Evolutionary conservation across 1,140 invertebrate species (phyloP).

Genomic region (Vanessa tameamea): DNA sequence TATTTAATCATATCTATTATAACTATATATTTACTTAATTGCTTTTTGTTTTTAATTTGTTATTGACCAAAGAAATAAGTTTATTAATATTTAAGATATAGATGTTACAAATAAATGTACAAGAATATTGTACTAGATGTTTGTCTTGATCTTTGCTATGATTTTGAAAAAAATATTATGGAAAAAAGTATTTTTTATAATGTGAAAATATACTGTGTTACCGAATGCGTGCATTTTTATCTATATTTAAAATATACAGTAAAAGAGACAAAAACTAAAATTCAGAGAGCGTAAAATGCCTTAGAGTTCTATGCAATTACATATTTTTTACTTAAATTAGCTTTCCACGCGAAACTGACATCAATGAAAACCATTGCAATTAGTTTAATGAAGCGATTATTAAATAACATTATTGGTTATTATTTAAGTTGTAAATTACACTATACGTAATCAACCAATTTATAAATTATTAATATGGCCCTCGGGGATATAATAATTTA

Average conservation of each 20-base stretch:
- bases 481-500: too few species aligned
- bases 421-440: not conserved
- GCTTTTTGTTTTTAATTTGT: too few species aligned
- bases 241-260: not conserved
- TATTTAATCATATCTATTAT: too few species aligned
- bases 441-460: not conserved
- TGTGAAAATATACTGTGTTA: too few species aligned
- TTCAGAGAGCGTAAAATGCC: constrained; percentile 3
- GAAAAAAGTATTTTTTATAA: too few species aligned
- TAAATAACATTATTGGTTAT: not conserved
- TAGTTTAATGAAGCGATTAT: constrained; percentile 5
- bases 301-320: not conserved
- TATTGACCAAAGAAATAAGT: too few species aligned
- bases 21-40: too few species aligned
- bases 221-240: not conserved
- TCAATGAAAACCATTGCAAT: constrained; percentile 8
- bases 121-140: too few species aligned
- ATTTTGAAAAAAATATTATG: too few species aligned
- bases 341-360: constrained; percentile 9
- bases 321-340: not conserved
- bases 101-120: too few species aligned
- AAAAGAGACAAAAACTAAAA: not conserved
- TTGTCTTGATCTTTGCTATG: too few species aligned
- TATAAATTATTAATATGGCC: not conserved
- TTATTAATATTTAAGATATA: too few species aligned